phyloP scores from a whole-genome alignment of 2,888 invertebrate genomes.

The Noctua comes region DNA sequence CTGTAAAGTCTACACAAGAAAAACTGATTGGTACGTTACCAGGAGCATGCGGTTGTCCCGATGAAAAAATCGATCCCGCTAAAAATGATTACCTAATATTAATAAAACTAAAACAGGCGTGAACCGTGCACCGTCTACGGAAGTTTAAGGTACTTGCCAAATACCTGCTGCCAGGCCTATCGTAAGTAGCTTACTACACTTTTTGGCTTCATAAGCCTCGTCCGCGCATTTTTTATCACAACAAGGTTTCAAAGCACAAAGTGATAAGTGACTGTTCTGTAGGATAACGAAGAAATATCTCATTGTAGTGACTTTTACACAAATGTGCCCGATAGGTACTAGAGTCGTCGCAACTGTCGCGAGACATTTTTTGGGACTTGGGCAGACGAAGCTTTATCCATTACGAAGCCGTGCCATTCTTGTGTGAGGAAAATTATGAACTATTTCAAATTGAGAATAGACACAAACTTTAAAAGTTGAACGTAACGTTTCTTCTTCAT shows the following conservation, averaged over 20 bases:
- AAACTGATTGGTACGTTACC: neutral
- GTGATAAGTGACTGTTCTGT: neutral
- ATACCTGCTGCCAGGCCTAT: neutral
- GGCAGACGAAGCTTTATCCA: neutral
- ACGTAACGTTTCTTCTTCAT: too few species aligned
- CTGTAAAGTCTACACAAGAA: too few species aligned
- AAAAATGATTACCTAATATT: neutral
- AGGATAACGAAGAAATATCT: neutral
- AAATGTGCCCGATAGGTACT: neutral
- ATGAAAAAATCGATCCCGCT: neutral
- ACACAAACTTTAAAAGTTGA: too few species aligned
- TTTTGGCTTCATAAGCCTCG: slow-evolving; percentile 3
- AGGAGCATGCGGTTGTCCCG: neutral
- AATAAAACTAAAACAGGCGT: neutral
- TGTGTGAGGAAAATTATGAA: neutral
- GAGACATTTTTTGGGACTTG: neutral
- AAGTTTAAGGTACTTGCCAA: neutral
- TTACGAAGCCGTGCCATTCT: neutral
- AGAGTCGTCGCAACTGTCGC: neutral
- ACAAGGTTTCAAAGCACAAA: neutral
- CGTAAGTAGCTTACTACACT: slow-evolving; percentile 1
- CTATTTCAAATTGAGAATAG: too few species aligned
- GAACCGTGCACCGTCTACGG: neutral
- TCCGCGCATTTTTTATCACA: too few species aligned
- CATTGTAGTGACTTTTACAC: neutral